Conservation (phyloP, 1,140 invertebrate species). For the Bombus confusus region DNA sequence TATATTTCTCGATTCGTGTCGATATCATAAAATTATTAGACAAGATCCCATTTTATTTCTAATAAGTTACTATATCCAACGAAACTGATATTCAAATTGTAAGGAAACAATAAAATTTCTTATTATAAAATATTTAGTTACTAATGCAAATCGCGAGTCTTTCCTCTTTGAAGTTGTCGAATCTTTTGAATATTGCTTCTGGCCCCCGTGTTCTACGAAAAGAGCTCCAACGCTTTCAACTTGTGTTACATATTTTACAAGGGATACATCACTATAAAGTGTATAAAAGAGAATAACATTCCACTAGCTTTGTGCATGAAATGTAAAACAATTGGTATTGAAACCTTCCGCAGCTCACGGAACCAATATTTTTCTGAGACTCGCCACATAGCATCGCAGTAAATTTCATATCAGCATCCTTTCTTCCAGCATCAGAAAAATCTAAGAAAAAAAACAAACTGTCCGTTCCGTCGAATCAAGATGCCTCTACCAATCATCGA, state of each 20-base stretch:
- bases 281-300: slow-evolving; percentile 29
- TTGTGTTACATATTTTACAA: slow-evolving; percentile 19
- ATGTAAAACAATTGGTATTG: neutral
- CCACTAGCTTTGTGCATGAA: neutral
- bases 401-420: neutral
- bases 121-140: neutral
- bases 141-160: neutral
- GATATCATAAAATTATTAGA: no score
- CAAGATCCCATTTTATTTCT: neutral
- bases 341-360: neutral
- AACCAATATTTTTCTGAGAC: neutral
- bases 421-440: neutral
- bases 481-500: slow-evolving; percentile 9
- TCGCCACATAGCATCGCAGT: neutral
- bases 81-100: neutral
- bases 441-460: neutral
- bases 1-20: neutral
- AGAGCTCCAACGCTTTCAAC: slow-evolving; percentile 3
- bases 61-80: neutral
- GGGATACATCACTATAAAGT: neutral
- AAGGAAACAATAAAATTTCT: neutral
- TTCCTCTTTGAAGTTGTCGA: neutral
- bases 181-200: neutral
- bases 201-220: neutral
- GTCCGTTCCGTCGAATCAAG: neutral